Base-by-base conservation (phyloP, 2,888 invertebrate species). In the Orthonychiurus folsomi region DNA sequence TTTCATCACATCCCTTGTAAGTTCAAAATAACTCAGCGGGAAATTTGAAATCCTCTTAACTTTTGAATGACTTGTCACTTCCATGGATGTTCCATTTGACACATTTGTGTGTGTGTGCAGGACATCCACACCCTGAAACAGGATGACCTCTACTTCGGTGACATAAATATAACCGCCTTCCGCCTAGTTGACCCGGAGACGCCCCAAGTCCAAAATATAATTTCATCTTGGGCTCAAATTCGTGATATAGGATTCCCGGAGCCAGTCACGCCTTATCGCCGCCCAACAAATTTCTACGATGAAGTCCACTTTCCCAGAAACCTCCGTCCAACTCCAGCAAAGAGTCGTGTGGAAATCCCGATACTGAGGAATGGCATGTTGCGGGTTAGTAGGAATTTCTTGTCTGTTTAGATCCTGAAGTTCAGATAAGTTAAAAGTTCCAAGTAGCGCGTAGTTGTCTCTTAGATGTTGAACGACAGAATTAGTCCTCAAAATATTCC, bases 141-240 rank as follows among this genome's bases (percentile, higher is more conserved):
- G 74, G 91, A 92, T 75, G 91, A 93, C 77, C 95, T 95, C 78
- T 89, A 89, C 76, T 91, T 93, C 77, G 91, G 93, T 9, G 94
- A 94, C 37, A 93, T 94, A 26, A 95, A 95, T 78, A 92, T 96
- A 71, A 94, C 95, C 1, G 92, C 93, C 3, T 86, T 95, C 75
- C 85, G 93, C 70, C 80, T 96, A 71, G 86, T 95, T 54, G 91
- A 94, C 77, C 89, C 90, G 25, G 85, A 86, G 67, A 84, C 85
- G 69, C 82, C 85, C n/a, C 85, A 88, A 73, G 86, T 91, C 26
- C 84, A 86, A 75, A 85, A 85, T 74, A 85, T 89, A 28, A 84
- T 89, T 58, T 82, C 86, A 68, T 87, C 88, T 73, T 91, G 90
- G 90, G 63, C 62, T 23, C 62, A 65, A 52, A 55, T 70, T 18